A percentile compares a stretch with the other conserved stretches of the same genome.
These are phyloP conservation scores for Carollia perspicillata DNA, from an alignment of 2,113 vertebrate species.

Conservation along the genomic window DNA sequence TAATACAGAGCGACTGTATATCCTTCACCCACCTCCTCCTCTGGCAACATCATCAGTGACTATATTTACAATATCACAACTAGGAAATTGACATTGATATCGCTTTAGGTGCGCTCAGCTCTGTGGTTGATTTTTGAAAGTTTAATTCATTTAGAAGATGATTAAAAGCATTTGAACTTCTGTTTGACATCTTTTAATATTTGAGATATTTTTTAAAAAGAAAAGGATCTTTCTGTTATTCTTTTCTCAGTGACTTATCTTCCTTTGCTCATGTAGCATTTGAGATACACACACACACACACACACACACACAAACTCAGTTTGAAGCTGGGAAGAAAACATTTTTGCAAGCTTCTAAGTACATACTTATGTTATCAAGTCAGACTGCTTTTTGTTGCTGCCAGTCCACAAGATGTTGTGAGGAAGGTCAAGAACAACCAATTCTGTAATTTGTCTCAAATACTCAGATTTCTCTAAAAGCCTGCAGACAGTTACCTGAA, in stretches of 20 bases:
- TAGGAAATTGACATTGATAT: neutral
- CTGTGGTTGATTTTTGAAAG: neutral
- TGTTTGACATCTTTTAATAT: constrained; percentile 42
- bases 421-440: neutral
- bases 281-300: neutral
- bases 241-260: neutral
- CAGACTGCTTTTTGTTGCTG: constrained; percentile 33
- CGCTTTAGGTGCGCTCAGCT: neutral
- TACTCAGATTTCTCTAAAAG: constrained; percentile 10
- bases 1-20: neutral
- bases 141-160: constrained; percentile 39
- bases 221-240: neutral
- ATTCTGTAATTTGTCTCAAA: constrained; percentile 38
- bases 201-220: constrained; percentile 17
- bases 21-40: neutral
- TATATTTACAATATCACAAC: neutral
- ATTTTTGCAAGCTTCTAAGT: constrained; percentile 14
- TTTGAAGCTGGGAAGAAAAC: constrained; percentile 39
- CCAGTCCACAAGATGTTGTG: neutral
- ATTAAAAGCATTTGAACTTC: constrained; percentile 39
- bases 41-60: constrained; percentile 21
- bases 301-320: neutral
- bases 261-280: neutral
- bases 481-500: neutral
- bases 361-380: neutral